Percentiles rank a stretch among this genome's conserved stretches.
phyloP scores from a whole-genome alignment of 1,140 invertebrate genomes.

The Antheraea pernyi region DNA sequence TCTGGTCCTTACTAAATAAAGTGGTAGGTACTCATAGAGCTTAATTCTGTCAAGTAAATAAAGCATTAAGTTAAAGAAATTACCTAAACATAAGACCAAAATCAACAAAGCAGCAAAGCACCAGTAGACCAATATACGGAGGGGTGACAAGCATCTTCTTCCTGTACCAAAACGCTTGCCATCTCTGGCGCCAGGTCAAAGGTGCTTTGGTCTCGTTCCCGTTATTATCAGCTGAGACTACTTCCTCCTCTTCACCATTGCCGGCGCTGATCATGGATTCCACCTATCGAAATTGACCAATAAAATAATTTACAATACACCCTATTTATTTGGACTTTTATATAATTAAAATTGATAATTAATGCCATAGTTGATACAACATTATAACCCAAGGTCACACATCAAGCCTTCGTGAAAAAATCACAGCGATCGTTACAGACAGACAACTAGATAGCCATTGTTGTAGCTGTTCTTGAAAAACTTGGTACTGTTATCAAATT shows the following conservation, averaged over 20 bases:
- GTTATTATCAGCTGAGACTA: conserved; percentile 60
- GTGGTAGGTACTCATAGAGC: too few species aligned
- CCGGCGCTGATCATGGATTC: conserved; percentile 68
- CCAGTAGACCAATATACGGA: conserved; percentile 75
- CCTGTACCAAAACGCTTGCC: conserved; percentile 63
- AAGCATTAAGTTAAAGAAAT: background rate
- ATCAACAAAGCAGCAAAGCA: conserved; percentile 79
- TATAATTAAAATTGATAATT: too few species aligned
- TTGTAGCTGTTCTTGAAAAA: too few species aligned
- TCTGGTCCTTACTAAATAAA: too few species aligned
- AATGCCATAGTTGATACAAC: too few species aligned
- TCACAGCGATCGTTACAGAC: too few species aligned
- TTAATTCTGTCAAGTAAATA: too few species aligned
- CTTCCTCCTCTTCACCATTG: conserved; percentile 60
- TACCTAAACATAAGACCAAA: conserved; percentile 81
- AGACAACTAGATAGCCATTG: too few species aligned
- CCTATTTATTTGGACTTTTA: background rate
- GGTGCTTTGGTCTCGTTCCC: conserved; percentile 68
- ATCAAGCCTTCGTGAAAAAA: too few species aligned
- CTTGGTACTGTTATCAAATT: too few species aligned
- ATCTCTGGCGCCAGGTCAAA: conserved; percentile 60
- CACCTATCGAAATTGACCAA: conserved; percentile 43
- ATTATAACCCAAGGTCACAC: too few species aligned
- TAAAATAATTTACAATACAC: background rate
- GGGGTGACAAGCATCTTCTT: conserved; percentile 74